Conservation (phyloP, 2,113 vertebrate genomes). For the Oreochromis niloticus region DNA sequence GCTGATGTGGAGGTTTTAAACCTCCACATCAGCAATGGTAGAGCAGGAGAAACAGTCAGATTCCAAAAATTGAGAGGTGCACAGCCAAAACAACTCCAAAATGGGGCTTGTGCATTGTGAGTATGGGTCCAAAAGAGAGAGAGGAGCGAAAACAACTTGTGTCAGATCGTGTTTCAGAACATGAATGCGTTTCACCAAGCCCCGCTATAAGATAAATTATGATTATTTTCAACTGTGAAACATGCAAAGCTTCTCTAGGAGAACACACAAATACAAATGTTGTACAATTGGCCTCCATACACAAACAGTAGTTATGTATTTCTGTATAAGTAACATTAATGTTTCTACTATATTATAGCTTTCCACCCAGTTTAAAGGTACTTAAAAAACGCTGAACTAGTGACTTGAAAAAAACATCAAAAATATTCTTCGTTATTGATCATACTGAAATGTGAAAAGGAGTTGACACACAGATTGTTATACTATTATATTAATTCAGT, state of each 20-base stretch:
- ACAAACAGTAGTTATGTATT: background rate
- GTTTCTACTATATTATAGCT: background rate
- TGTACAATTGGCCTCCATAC: background rate
- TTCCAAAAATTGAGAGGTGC: background rate
- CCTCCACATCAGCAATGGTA: background rate
- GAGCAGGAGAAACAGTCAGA: background rate
- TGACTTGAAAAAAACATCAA: fast-evolving
- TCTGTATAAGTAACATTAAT: background rate
- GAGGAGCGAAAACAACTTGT: background rate
- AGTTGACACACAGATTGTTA: background rate
- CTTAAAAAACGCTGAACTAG: background rate
- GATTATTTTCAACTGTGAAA: background rate
- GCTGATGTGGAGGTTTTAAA: background rate
- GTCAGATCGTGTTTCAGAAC: background rate
- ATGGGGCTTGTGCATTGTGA: fast-evolving
- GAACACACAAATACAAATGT: background rate
- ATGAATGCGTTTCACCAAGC: background rate
- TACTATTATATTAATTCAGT: background rate
- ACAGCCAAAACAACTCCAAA: background rate
- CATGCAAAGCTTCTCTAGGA: background rate
- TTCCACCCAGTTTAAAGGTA: background rate
- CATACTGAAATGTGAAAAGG: background rate
- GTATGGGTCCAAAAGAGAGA: background rate
- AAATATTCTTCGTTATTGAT: background rate
- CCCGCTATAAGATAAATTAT: background rate